Evolutionary conservation across 2,888 invertebrate genomes (phyloP).

Genomic region (Hyposoter didymator): DNA sequence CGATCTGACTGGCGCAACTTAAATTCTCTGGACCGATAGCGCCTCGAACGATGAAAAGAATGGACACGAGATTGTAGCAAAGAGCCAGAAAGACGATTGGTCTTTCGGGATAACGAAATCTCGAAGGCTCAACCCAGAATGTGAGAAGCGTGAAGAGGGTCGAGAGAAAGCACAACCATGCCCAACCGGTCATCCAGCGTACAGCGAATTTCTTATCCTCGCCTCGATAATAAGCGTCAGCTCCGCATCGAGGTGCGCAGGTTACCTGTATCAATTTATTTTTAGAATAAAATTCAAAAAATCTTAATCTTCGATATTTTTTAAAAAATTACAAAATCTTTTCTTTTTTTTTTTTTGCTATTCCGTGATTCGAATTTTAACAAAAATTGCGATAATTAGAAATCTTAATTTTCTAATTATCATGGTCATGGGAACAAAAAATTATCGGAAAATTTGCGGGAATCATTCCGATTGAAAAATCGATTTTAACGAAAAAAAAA

Average conservation of each 20-base stretch:
- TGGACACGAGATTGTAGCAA: conserved; percentile 92
- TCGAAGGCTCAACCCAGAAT: conserved; percentile 94
- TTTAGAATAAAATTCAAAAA: neutral
- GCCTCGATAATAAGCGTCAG: conserved; percentile 88
- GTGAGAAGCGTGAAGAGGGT: conserved; percentile 94
- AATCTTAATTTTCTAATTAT: no score
- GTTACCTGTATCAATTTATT: conserved; percentile 76
- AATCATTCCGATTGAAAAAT: no score
- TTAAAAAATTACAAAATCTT: no score
- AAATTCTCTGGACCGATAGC: conserved; percentile 85
- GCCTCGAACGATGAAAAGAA: conserved; percentile 90
- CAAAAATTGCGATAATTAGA: no score
- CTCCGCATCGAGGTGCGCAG: conserved; percentile 87
- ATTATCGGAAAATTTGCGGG: no score
- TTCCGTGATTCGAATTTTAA: no score
- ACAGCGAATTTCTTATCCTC: conserved; percentile 90
- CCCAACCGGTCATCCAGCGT: conserved; percentile 91
- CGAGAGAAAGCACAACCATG: conserved; percentile 91
- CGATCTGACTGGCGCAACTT: conserved; percentile 83
- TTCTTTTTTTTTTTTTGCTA: no score
- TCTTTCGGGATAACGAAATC: conserved; percentile 97
- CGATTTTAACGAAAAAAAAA: no score
- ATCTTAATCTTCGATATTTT: neutral
- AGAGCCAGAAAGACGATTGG: conserved; percentile 96
- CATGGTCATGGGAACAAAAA: no score